Evolutionary conservation across 2,113 vertebrate genomes (phyloP).

Genomic region (Puffinus mauretanicus): DNA sequence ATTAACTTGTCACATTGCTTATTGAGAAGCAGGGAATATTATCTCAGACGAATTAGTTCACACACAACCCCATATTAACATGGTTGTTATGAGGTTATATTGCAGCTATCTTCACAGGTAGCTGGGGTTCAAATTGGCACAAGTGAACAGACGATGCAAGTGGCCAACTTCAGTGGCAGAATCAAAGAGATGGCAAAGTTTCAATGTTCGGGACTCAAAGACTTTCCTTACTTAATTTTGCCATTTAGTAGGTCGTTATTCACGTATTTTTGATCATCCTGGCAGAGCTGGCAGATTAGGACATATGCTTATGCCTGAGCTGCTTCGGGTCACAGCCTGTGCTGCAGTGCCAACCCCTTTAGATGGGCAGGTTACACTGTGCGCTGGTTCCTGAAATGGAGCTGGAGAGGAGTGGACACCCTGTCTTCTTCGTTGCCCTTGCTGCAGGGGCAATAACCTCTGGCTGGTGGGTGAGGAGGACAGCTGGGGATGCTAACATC

Average conservation of each 20-base stretch:
- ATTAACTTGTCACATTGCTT: neutral
- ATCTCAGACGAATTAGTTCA: neutral
- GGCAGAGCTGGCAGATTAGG: neutral
- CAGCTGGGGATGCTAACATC: neutral
- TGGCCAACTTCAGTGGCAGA: neutral
- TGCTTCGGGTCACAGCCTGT: neutral
- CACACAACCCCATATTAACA: neutral
- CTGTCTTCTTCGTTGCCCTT: neutral
- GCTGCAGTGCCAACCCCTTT: neutral
- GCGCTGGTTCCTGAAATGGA: neutral
- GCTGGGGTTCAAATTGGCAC: neutral
- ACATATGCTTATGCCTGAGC: neutral
- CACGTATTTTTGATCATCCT: neutral
- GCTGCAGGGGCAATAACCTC: constrained; percentile 9
- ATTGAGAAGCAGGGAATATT: neutral
- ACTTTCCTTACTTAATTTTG: neutral
- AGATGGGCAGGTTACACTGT: neutral
- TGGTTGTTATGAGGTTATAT: neutral
- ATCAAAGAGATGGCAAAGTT: neutral
- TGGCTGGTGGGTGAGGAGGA: neutral
- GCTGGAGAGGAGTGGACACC: neutral
- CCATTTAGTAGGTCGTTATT: neutral
- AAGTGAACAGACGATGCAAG: neutral
- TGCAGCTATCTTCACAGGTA: neutral
- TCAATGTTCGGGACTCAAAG: neutral